A percentile compares a stretch with the other conserved stretches of the same genome.
phyloP scores from a whole-genome alignment of 2,113 vertebrate genomes.

The Delphinus delphis region DNA sequence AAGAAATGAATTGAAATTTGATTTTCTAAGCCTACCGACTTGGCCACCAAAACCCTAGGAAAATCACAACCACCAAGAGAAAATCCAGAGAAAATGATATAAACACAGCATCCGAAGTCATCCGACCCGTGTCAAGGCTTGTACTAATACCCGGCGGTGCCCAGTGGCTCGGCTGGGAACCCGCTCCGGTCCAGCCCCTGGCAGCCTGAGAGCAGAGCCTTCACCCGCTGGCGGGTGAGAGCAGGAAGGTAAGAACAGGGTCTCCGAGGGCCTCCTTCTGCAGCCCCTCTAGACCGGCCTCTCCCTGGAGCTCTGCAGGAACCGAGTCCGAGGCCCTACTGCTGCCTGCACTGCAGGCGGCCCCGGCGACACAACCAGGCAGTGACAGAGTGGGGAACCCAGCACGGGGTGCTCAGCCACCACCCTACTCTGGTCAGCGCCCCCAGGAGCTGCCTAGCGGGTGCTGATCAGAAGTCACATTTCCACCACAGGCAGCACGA shows the following conservation, averaged over 20 bases:
- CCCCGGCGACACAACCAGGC: no score
- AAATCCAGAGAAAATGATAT: not conserved
- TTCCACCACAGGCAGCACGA: not conserved
- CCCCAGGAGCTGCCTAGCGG: not conserved
- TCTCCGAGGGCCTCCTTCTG: not conserved
- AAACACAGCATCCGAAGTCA: not conserved
- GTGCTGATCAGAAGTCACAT: not conserved
- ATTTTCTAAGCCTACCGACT: not conserved
- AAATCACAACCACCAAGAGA: not conserved
- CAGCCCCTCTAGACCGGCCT: not conserved
- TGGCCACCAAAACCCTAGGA: not conserved
- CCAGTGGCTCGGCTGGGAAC: not conserved
- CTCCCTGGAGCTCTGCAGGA: not conserved
- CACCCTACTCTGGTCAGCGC: not conserved
- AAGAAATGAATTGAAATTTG: not conserved
- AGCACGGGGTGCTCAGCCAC: not conserved
- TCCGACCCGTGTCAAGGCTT: no score
- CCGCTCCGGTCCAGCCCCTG: no score
- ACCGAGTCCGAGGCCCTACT: not conserved
- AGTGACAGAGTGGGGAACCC: no score
- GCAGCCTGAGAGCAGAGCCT: not conserved
- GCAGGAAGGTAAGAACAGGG: not conserved
- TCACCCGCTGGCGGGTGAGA: not conserved
- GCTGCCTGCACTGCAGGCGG: not conserved
- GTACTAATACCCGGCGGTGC: not conserved